Base-by-base conservation (phyloP, 2,113 vertebrate genomes). In the Macaca nemestrina region DNA sequence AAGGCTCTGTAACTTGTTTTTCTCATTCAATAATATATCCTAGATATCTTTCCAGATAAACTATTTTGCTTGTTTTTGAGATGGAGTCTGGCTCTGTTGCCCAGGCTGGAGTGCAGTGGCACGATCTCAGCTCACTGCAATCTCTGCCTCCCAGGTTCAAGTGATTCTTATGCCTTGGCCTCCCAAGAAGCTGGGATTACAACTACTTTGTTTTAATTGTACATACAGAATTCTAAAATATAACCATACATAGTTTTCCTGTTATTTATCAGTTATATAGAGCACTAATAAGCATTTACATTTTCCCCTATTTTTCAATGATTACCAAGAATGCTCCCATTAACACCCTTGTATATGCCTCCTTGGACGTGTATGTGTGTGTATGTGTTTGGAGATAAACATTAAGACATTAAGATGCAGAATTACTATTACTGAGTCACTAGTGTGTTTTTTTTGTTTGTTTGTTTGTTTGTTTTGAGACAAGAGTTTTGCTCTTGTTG, bases 301-400 rank as follows among this genome's bases (percentile, higher is more conserved):
- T 86, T 95, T 89, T 92, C 50, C 40, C 20, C n/a, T 59, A 67
- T 68, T 94, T 96, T 96, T 82, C 68, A n/a, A 81, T 16, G 38
- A 93, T 61, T 79, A 83, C 16, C 25, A 87, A 88, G n/a, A 96
- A 82, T 93, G 80, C 30, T 35, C 16, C 40, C 78, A 81, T 38
- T 30, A 75, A 75, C n/a, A 90, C 38, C 27, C 16, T 40, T 73
- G 14, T 38, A 86, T 22, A 9, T 88, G 43, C 32, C 48, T 91
- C 52, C 48, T 75, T 73, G 76, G 14, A 79, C 5, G 35, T 22
- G 6, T 59, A 9, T 8, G 9, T 73, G 68, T 70, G 88, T 75
- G 59, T 61, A 4, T 9, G 9, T 61, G 59, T 91, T 75, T 6
- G 52, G 73, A 95, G 17, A 88, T 68, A 93, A 75, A 80, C 35